Evolutionary conservation across 35 echinoderm and acorn worm genomes (phyloP).

Genomic region (Hemicentrotus pulcherrimus): DNA sequence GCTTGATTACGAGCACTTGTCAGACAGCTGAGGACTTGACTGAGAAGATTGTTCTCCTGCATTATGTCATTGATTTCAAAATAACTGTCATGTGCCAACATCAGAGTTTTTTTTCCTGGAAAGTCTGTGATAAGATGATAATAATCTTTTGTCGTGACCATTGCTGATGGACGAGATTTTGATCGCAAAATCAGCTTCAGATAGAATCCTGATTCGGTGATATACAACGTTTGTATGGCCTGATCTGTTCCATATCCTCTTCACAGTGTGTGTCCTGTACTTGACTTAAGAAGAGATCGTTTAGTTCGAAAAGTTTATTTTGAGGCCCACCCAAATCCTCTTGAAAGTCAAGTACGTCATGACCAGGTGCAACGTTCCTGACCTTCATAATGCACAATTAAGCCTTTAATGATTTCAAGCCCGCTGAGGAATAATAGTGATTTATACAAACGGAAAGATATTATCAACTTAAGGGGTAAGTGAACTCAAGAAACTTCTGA

Average conservation of each 20-base stretch:
- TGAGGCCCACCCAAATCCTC: neutral
- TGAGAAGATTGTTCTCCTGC: neutral
- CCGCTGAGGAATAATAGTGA: neutral
- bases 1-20: neutral
- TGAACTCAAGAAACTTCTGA: neutral
- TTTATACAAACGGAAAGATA: neutral
- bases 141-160: neutral
- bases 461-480: neutral
- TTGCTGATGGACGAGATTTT: neutral
- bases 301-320: neutral
- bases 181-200: neutral
- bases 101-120: too few species aligned
- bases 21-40: neutral
- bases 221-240: neutral
- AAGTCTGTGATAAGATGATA: neutral
- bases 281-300: neutral
- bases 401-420: neutral
- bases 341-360: neutral
- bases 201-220: neutral
- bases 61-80: neutral
- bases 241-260: neutral
- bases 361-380: neutral
- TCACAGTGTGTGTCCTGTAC: neutral
- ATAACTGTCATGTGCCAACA: neutral
- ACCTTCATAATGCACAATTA: neutral